Percentiles rank a stretch among this genome's conserved stretches.
These are phyloP conservation scores for Canis aureus DNA, from an alignment of 2,113 vertebrate species.

Conservation along the genomic window DNA sequence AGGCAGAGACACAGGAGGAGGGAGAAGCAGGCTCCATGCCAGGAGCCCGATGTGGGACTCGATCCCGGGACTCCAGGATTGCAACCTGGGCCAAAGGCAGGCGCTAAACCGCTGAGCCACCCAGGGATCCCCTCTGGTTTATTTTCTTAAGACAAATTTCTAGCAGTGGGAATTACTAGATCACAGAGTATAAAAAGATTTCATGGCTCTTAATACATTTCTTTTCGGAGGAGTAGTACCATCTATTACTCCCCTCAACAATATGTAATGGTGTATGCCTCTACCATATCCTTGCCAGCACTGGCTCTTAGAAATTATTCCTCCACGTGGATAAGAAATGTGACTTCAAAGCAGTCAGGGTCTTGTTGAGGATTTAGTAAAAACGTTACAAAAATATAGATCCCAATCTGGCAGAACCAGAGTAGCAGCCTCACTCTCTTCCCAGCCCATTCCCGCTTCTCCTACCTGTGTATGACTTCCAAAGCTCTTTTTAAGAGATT, in stretches of 20 bases:
- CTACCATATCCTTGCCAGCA: not conserved
- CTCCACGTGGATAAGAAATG: not conserved
- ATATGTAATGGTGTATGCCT: fast-evolving
- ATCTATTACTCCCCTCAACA: not conserved
- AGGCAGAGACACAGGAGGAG: too few species aligned
- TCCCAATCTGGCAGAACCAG: not conserved
- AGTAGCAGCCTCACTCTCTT: not conserved
- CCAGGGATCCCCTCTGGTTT: too few species aligned
- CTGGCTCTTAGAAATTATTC: not conserved
- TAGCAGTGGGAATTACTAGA: not conserved
- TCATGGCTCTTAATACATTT: not conserved
- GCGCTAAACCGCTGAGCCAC: too few species aligned
- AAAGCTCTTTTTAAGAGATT: not conserved
- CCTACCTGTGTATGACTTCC: not conserved
- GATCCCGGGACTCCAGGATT: too few species aligned
- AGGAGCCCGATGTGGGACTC: too few species aligned
- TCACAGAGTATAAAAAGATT: not conserved
- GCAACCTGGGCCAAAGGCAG: too few species aligned
- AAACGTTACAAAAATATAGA: not conserved
- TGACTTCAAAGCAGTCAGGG: not conserved
- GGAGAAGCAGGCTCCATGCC: too few species aligned
- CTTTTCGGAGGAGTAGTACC: not conserved
- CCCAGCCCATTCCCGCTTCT: too few species aligned
- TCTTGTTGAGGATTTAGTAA: not conserved
- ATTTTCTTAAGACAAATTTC: not conserved